Conservation (phyloP, 2,113 vertebrate genomes). For the Nothocercus julius region DNA sequence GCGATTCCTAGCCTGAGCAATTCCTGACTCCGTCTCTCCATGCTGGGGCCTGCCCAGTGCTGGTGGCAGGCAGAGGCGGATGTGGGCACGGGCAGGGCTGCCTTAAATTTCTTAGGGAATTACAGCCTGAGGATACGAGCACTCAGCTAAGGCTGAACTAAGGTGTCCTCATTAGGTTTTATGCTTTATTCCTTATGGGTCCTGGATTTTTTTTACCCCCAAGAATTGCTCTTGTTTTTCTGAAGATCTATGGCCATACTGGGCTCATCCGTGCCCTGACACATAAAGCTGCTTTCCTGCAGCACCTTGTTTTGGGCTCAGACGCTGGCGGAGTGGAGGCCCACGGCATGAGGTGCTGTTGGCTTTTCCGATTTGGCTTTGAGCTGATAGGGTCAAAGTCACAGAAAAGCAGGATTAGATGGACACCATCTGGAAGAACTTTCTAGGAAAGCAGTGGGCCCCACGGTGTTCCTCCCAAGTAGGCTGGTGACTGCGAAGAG, state of each 20-base stretch:
- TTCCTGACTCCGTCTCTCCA: too few relatives aligned
- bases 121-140: too few relatives aligned
- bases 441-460: background rate
- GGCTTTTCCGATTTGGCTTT: rapidly evolving
- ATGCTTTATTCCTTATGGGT: background rate
- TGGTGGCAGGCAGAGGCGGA: too few relatives aligned
- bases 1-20: rapidly evolving
- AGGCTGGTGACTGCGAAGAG: too few relatives aligned
- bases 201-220: background rate
- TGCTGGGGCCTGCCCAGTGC: too few relatives aligned
- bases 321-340: background rate
- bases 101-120: too few relatives aligned
- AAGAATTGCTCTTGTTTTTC: background rate
- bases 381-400: background rate
- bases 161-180: background rate
- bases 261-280: rapidly evolving
- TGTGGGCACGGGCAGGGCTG: background rate
- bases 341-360: background rate
- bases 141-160: background rate
- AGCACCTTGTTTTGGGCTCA: background rate
- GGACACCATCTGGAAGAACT: background rate
- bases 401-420: rapidly evolving
- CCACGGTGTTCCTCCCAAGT: too few relatives aligned
- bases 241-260: background rate
- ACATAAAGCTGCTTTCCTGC: background rate